Conservation (phyloP, 2,113 vertebrate species). For the Sinocyclocheilus rhinocerous region DNA sequence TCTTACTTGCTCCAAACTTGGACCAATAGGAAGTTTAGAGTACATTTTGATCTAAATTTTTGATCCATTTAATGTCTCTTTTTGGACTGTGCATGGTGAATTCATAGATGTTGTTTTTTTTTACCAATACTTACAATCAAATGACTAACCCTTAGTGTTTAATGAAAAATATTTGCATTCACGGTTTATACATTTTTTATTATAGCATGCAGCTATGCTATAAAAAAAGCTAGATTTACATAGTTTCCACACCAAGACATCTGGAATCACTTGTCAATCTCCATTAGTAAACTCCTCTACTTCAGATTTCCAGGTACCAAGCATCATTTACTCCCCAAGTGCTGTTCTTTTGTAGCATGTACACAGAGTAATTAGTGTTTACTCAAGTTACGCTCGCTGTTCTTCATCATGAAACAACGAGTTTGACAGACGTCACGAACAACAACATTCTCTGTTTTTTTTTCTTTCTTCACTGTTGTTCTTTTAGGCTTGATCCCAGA, state of each 20-base stretch:
- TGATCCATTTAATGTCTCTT: not conserved
- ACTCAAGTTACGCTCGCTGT: not conserved
- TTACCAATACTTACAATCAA: too few relatives aligned
- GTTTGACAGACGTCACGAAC: not conserved
- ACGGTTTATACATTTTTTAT: too few relatives aligned
- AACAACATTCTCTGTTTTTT: not conserved
- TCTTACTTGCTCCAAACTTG: not conserved
- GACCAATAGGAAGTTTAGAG: not conserved
- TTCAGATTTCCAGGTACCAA: slow-evolving; percentile 3
- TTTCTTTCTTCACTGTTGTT: not conserved
- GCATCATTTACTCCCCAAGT: not conserved
- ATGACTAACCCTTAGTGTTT: too few relatives aligned
- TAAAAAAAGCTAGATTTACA: too few relatives aligned
- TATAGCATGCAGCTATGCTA: not conserved
- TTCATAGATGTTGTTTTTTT: too few relatives aligned
- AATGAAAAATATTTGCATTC: too few relatives aligned
- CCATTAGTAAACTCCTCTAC: not conserved
- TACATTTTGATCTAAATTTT: not conserved
- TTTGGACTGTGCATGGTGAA: too few relatives aligned
- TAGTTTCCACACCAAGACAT: slow-evolving; percentile 17
- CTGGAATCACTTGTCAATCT: slow-evolving; percentile 23
- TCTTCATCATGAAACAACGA: not conserved
- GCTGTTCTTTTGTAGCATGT: not conserved
- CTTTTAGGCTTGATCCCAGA: slow-evolving; percentile 79
- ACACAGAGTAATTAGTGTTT: not conserved